Conservation (phyloP, 2,113 vertebrate genomes). For the Chrysemys picta region DNA sequence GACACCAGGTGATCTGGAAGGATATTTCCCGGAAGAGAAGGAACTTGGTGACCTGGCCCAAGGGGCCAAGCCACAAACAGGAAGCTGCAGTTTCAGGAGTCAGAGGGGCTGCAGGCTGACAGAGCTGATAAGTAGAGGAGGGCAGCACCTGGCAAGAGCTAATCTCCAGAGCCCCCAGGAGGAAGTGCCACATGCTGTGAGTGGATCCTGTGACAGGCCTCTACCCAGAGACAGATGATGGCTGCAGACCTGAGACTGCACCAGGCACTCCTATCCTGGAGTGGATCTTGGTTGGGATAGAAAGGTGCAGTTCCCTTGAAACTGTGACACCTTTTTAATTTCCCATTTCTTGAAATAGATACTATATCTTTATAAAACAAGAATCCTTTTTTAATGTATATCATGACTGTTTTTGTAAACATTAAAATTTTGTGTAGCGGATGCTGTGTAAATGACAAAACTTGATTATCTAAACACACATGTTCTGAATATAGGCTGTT, state of each 20-base stretch:
- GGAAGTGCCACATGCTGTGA: too few relatives aligned
- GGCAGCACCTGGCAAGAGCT: too few relatives aligned
- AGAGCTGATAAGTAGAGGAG: too few relatives aligned
- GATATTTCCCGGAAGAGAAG: too few relatives aligned
- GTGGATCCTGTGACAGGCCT: too few relatives aligned
- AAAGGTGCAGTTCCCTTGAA: not conserved
- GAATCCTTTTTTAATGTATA: not conserved
- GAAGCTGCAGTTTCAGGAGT: too few relatives aligned
- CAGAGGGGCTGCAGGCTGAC: too few relatives aligned
- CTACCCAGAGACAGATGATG: not conserved
- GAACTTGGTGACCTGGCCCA: too few relatives aligned
- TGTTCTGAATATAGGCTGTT: not conserved
- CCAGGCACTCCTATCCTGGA: not conserved
- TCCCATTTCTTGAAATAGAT: not conserved
- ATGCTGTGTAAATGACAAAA: not conserved
- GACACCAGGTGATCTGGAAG: too few relatives aligned
- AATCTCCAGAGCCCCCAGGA: too few relatives aligned
- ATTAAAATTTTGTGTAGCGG: not conserved
- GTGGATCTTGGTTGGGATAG: not conserved
- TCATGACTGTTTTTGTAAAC: not conserved
- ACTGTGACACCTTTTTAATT: not conserved
- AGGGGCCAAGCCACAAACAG: too few relatives aligned
- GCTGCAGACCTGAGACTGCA: not conserved
- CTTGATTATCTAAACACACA: not conserved
- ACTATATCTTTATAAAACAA: not conserved